Conservation (phyloP, 2,113 vertebrate species). For the Lampris incognitus region DNA sequence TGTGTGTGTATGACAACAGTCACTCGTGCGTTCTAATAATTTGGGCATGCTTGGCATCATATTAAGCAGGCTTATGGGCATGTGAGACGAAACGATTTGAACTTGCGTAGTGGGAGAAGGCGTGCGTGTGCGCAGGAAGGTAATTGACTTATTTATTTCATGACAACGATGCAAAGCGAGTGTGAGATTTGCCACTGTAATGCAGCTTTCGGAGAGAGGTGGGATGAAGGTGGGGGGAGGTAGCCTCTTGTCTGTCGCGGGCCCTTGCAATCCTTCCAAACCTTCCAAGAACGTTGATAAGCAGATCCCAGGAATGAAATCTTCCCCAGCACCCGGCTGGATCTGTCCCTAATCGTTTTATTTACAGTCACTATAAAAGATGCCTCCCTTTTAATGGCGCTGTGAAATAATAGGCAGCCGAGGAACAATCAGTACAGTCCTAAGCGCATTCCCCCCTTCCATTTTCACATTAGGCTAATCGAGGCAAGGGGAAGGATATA, state of each 20-base stretch:
- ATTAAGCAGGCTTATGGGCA: slow-evolving; percentile 73
- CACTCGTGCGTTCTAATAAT: slow-evolving; percentile 75
- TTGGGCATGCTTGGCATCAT: slow-evolving; percentile 67
- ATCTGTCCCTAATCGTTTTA: slow-evolving; percentile 87
- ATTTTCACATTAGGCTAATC: slow-evolving; percentile 95
- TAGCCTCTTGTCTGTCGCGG: slow-evolving; percentile 64
- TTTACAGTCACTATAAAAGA: slow-evolving; percentile 87
- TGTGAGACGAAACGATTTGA: slow-evolving; percentile 73
- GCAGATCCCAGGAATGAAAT: slow-evolving; percentile 85
- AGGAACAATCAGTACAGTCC: slow-evolving; percentile 87
- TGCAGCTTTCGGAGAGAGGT: slow-evolving; percentile 65
- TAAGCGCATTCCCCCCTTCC: slow-evolving; percentile 82
- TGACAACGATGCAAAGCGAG: slow-evolving; percentile 76
- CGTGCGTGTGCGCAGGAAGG: slow-evolving; percentile 58
- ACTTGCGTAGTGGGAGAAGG: slow-evolving; percentile 56
- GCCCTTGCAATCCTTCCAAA: slow-evolving; percentile 75
- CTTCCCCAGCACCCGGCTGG: slow-evolving; percentile 80
- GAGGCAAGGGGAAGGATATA: slow-evolving; percentile 87
- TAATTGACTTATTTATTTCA: slow-evolving; percentile 81
- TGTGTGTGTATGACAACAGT: slow-evolving; percentile 60
- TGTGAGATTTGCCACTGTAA: slow-evolving; percentile 80
- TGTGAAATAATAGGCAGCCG: slow-evolving; percentile 85
- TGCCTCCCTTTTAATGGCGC: slow-evolving; percentile 81
- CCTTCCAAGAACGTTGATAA: slow-evolving; percentile 86
- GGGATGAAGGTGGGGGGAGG: slow-evolving; percentile 73